phyloP scores from a whole-genome alignment of 92 coral and sea anemone genomes.

The Porites cylindrica region DNA sequence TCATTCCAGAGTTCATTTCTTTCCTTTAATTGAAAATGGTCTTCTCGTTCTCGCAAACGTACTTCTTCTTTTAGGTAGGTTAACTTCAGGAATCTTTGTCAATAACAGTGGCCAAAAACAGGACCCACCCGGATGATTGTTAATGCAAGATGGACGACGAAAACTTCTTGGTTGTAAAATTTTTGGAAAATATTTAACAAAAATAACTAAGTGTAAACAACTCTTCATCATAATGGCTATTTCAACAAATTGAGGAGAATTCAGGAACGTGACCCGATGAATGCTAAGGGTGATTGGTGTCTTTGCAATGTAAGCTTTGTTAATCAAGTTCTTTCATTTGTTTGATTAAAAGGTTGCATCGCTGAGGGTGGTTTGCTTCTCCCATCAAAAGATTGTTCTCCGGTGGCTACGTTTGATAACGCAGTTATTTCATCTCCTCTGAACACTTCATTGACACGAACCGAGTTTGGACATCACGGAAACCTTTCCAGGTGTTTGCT shows the following conservation, averaged over 20 bases:
- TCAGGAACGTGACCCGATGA: no score
- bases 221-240: no score
- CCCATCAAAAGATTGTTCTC: slow-evolving; percentile 9
- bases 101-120: neutral
- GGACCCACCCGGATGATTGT: no score
- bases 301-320: no score
- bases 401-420: slow-evolving; percentile 17
- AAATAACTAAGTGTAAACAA: no score
- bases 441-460: neutral
- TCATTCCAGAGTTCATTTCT: neutral
- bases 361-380: neutral
- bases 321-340: neutral
- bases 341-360: neutral
- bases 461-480: slow-evolving; percentile 12
- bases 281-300: no score
- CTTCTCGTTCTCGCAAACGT: neutral
- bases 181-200: no score
- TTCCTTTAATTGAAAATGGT: neutral
- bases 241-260: no score
- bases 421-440: neutral
- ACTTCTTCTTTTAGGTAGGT: slow-evolving; percentile 10
- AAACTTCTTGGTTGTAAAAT: no score
- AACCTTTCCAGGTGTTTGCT: slow-evolving; percentile 36
- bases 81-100: neutral
- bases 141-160: no score